These are phyloP conservation scores for Erinaceus europaeus DNA, from an alignment of 2,113 vertebrate genomes.

Conservation along the genomic window DNA sequence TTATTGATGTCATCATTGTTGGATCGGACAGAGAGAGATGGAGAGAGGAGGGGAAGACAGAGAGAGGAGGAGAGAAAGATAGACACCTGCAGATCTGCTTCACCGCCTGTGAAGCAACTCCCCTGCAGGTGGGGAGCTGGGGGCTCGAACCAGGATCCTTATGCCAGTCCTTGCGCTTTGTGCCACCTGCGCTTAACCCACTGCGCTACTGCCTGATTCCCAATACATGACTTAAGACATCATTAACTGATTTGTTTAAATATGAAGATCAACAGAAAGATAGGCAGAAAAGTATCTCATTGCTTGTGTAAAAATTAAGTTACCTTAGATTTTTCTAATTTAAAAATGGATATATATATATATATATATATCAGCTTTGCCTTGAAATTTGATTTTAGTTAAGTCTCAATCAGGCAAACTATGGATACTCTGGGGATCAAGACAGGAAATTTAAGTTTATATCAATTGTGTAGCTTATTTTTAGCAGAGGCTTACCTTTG, in stretches of 20 bases:
- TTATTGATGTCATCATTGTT: too few species aligned
- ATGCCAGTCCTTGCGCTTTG: too few species aligned
- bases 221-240: not conserved
- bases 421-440: conserved; percentile 32
- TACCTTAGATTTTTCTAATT: conserved; percentile 26
- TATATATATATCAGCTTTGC: conserved; percentile 21
- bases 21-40: too few species aligned
- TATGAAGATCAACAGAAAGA: not conserved
- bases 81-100: too few species aligned
- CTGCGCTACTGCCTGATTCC: too few species aligned
- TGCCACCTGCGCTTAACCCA: too few species aligned
- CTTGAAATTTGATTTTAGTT: conserved; percentile 46
- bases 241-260: not conserved
- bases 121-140: too few species aligned
- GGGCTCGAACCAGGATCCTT: too few species aligned
- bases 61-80: too few species aligned
- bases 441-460: conserved; percentile 41
- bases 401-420: conserved; percentile 50
- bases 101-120: too few species aligned
- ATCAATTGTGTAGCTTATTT: conserved; percentile 3
- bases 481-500: conserved; percentile 42
- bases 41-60: too few species aligned
- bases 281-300: not conserved
- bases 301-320: conserved; percentile 24
- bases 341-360: not conserved